These are phyloP conservation scores for Hassar affinis DNA, from an alignment of 2,113 vertebrate species.

Conservation along the genomic window DNA sequence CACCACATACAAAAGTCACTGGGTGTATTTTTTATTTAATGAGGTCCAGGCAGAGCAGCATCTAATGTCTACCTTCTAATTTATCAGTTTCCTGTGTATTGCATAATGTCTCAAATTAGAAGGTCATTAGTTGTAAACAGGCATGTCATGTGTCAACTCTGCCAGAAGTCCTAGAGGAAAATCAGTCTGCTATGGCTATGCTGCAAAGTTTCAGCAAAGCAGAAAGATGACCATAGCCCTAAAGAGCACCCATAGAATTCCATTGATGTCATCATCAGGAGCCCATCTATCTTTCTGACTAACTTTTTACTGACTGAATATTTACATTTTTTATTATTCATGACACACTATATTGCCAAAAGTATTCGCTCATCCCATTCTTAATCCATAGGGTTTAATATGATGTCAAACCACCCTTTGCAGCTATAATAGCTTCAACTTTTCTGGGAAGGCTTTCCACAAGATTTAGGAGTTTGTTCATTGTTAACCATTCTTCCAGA, in stretches of 20 bases:
- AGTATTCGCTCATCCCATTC: too few relatives aligned
- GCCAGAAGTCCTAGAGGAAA: background rate
- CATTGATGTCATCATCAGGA: background rate
- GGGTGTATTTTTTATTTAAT: background rate
- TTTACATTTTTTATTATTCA: background rate
- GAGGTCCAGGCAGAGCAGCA: background rate
- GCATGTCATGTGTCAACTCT: background rate
- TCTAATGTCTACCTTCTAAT: background rate
- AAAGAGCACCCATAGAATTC: background rate
- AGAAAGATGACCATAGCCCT: background rate
- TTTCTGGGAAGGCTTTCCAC: too few relatives aligned
- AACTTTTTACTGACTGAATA: background rate
- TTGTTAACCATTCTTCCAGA: too few relatives aligned
- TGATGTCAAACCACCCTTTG: too few relatives aligned
- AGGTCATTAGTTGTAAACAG: background rate
- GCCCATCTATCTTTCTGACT: too few relatives aligned
- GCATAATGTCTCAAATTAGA: slow-evolving; percentile 1
- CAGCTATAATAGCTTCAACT: too few relatives aligned
- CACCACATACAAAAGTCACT: background rate
- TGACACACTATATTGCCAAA: too few relatives aligned
- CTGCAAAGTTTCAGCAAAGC: background rate
- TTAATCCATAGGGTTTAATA: too few relatives aligned
- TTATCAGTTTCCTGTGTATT: background rate
- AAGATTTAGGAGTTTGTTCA: too few relatives aligned
- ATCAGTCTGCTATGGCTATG: background rate